Evolutionary conservation across 2,888 invertebrate species (phyloP).

Genomic region (Dysmachus trigonus): DNA sequence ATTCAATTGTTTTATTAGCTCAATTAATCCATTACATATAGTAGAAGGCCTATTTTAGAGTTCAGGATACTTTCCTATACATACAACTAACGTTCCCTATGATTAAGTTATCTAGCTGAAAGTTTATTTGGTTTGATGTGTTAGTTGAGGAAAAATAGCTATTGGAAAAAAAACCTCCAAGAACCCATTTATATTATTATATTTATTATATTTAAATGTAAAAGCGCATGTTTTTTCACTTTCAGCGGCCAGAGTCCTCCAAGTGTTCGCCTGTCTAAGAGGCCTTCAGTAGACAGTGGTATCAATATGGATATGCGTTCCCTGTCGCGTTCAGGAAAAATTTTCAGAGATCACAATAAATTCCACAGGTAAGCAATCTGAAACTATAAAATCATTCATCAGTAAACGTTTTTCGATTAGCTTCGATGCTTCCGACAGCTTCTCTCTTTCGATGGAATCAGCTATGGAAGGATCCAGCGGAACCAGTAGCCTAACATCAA

Average conservation of each 20-base stretch:
- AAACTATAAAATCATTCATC: neutral
- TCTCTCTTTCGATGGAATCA: slow-evolving; percentile 63
- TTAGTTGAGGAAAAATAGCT: too few species aligned
- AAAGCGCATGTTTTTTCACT: neutral
- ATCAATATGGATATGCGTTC: slow-evolving; percentile 74
- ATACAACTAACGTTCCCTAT: too few species aligned
- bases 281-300: slow-evolving; percentile 82
- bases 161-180: too few species aligned
- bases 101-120: too few species aligned
- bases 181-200: neutral
- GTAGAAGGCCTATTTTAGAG: too few species aligned
- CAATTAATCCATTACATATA: too few species aligned
- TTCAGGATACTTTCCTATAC: too few species aligned
- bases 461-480: slow-evolving; percentile 58
- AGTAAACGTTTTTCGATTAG: slow-evolving; percentile 48
- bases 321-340: slow-evolving; percentile 60
- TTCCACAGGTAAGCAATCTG: slow-evolving; percentile 57
- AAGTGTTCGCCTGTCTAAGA: slow-evolving; percentile 69
- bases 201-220: neutral
- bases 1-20: too few species aligned
- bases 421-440: slow-evolving; percentile 65
- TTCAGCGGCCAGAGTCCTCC: slow-evolving; percentile 63
- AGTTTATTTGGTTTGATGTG: too few species aligned
- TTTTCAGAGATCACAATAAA: slow-evolving; percentile 64
- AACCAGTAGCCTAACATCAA: slow-evolving; percentile 52